Conservation (phyloP, 1,140 invertebrate species). For the Zophobas morio region DNA sequence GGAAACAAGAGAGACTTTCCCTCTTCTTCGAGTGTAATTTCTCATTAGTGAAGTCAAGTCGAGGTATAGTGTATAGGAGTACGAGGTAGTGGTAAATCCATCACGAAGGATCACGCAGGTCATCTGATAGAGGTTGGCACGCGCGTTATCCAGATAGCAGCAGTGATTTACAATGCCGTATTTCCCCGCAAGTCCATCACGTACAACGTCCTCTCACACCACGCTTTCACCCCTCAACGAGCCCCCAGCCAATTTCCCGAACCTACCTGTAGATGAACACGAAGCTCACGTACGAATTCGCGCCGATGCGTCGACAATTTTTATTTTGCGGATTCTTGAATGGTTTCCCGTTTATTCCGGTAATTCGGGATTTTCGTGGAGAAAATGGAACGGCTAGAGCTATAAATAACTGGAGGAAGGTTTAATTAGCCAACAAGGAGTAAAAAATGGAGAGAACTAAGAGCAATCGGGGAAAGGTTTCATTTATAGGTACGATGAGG, state of each 20-base stretch:
- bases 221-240: not conserved
- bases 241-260: slow-evolving; percentile 29
- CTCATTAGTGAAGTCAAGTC: slow-evolving; percentile 44
- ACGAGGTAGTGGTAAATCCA: slow-evolving; percentile 52
- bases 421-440: too few relatives aligned
- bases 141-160: slow-evolving; percentile 58
- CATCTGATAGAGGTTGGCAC: slow-evolving; percentile 62
- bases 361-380: not conserved
- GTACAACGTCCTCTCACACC: slow-evolving; percentile 45
- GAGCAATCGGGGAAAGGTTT: too few relatives aligned
- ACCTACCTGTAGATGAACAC: slow-evolving; percentile 19
- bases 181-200: slow-evolving; percentile 61
- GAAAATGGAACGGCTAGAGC: too few relatives aligned
- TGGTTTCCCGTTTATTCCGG: slow-evolving; percentile 15
- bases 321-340: slow-evolving; percentile 19
- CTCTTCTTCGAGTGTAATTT: slow-evolving; percentile 18
- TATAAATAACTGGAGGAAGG: too few relatives aligned
- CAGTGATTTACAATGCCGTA: slow-evolving; percentile 62
- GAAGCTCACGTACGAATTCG: slow-evolving; percentile 10
- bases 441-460: too few relatives aligned
- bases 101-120: slow-evolving; percentile 59
- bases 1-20: too few relatives aligned
- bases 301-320: slow-evolving; percentile 43
- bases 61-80: slow-evolving; percentile 12
- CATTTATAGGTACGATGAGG: too few relatives aligned